phyloP scores from a whole-genome alignment of 2,113 vertebrate genomes.

The Equus przewalskii region DNA sequence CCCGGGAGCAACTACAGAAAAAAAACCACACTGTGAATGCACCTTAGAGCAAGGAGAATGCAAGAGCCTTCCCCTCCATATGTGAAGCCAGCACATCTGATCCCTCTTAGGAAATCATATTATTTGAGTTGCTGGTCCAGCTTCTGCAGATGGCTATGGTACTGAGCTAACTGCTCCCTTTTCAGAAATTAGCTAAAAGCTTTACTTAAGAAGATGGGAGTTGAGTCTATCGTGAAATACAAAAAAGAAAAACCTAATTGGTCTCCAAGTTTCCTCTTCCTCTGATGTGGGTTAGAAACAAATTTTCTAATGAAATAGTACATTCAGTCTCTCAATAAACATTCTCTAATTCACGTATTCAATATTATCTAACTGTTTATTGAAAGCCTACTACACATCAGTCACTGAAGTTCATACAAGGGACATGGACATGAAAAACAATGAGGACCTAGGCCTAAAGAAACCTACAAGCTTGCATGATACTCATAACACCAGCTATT shows the following conservation, averaged over 20 bases:
- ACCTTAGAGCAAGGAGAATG: background rate
- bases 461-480: background rate
- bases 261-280: background rate
- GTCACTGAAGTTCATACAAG: background rate
- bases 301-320: slow-evolving; percentile 9
- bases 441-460: background rate
- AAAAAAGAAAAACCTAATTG: background rate
- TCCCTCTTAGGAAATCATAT: background rate
- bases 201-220: background rate
- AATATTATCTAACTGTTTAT: background rate
- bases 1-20: background rate
- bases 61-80: accelerated
- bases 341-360: background rate
- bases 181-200: background rate
- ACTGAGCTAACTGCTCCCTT: background rate
- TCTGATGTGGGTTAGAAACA: background rate
- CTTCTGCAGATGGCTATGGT: background rate
- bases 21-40: background rate
- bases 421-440: background rate
- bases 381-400: background rate
- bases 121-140: background rate
- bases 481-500: background rate
- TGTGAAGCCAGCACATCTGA: background rate
- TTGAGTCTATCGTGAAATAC: background rate
- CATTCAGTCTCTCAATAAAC: background rate